phyloP scores from a whole-genome alignment of 2,888 invertebrate species.

The Chymomyza caudatula region DNA sequence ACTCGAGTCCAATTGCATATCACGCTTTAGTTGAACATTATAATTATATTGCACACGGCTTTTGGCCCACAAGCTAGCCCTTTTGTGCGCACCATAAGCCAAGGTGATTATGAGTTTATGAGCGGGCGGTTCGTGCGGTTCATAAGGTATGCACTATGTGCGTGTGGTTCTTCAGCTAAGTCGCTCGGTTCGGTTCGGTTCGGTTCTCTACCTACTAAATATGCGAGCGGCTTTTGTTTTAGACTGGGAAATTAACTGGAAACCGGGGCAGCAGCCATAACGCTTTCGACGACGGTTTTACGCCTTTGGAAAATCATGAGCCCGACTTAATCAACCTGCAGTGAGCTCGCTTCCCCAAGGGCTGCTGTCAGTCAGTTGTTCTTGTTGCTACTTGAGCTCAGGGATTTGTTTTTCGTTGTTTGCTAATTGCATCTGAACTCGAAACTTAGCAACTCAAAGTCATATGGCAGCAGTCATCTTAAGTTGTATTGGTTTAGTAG shows the following conservation, averaged over 20 bases:
- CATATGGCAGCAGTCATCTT: no score
- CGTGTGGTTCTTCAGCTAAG: neutral
- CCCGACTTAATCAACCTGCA: conserved; percentile 50
- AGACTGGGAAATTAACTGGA: conserved; percentile 39
- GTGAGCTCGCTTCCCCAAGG: conserved; percentile 2
- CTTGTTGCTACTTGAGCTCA: conserved; percentile 41
- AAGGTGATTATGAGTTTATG: conserved; percentile 73
- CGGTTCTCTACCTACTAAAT: neutral
- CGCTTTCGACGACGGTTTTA: conserved; percentile 43
- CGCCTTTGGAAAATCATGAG: conserved; percentile 49
- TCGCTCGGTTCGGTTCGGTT: neutral
- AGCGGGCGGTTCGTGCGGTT: conserved; percentile 21
- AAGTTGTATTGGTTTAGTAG: neutral
- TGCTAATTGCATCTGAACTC: conserved; percentile 44
- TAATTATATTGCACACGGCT: conserved; percentile 41
- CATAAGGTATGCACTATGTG: no score
- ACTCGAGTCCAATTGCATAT: conserved; percentile 13
- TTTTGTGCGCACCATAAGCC: neutral
- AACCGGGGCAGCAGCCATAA: conserved; percentile 23
- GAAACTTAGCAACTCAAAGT: no score
- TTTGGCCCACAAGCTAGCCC: neutral
- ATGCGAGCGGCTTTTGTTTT: conserved; percentile 1
- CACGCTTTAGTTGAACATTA: conserved; percentile 22
- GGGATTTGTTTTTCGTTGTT: conserved; percentile 26
- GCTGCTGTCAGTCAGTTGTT: conserved; percentile 3